A percentile compares a stretch with the other conserved stretches of the same genome.
Conservation (phyloP, 2,113 vertebrate genomes). For the Anguilla rostrata region DNA sequence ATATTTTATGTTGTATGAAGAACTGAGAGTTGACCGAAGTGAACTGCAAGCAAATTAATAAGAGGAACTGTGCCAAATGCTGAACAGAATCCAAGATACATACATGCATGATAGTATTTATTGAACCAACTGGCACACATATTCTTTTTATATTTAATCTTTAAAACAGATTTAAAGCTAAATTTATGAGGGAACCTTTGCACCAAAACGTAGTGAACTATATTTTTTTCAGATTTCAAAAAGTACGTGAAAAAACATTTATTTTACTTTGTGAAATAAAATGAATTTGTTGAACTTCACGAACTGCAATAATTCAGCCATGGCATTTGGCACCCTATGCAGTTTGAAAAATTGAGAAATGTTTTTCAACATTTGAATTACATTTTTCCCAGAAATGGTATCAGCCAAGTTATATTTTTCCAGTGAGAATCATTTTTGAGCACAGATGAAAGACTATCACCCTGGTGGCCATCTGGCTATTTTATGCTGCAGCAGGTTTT, state of each 20-base stretch:
- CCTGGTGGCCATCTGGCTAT: neutral
- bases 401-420: neutral
- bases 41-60: neutral
- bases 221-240: neutral
- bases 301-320: neutral
- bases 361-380: neutral
- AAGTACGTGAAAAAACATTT: neutral
- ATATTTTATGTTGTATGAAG: neutral
- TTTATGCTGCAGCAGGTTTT: neutral
- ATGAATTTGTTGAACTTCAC: neutral
- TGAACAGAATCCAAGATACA: neutral
- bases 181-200: too few relatives aligned
- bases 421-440: neutral
- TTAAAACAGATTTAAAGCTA: too few relatives aligned
- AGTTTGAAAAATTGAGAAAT: neutral
- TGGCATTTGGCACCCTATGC: neutral
- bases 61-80: neutral
- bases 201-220: too few relatives aligned
- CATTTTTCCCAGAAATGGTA: neutral
- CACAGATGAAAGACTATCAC: neutral
- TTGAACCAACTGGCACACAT: too few relatives aligned
- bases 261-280: neutral
- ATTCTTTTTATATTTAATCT: too few relatives aligned
- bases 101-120: neutral
- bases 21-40: neutral